Percentiles rank a stretch among this genome's conserved stretches.
Evolutionary conservation across 2,113 vertebrate species (phyloP).

Genomic region (Penelope pileata): DNA sequence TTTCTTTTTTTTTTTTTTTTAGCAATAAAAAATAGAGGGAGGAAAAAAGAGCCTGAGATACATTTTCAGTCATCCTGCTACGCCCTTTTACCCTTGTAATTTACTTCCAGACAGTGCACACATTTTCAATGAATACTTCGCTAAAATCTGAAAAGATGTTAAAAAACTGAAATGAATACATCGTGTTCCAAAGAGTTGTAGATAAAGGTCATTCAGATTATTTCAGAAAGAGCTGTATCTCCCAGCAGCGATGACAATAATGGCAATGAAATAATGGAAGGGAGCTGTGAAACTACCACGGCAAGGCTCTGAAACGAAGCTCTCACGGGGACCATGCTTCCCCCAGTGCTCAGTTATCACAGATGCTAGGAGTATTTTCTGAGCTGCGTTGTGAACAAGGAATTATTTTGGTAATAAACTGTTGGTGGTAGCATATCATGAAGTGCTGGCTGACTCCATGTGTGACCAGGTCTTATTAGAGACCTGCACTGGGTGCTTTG

Average conservation of each 20-base stretch:
- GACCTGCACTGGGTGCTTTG: rapidly evolving
- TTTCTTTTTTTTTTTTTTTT: neutral
- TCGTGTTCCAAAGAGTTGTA: slow-evolving; percentile 26
- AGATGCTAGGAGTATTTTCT: neutral
- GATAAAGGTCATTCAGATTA: slow-evolving; percentile 57
- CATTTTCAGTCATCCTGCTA: slow-evolving; percentile 70
- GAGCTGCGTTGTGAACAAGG: neutral
- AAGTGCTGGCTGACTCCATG: neutral
- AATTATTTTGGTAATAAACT: neutral
- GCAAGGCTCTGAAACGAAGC: neutral
- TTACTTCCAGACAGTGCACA: slow-evolving; percentile 56
- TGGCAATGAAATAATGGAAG: slow-evolving; percentile 34
- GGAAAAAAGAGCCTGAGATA: slow-evolving; percentile 18
- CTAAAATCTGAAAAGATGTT: slow-evolving; percentile 67
- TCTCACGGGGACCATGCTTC: neutral
- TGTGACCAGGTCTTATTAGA: neutral
- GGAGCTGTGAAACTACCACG: neutral
- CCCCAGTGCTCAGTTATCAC: neutral
- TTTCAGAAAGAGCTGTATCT: slow-evolving; percentile 48
- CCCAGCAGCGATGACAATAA: slow-evolving; percentile 34
- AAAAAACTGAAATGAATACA: slow-evolving; percentile 71
- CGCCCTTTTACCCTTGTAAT: slow-evolving; percentile 66
- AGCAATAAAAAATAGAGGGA: slow-evolving; percentile 21
- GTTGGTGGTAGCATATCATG: neutral
- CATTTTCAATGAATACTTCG: slow-evolving; percentile 69